These are phyloP conservation scores for Eulemur mongoz DNA, from an alignment of 2,797 vertebrate genomes.

Conservation along the genomic window DNA sequence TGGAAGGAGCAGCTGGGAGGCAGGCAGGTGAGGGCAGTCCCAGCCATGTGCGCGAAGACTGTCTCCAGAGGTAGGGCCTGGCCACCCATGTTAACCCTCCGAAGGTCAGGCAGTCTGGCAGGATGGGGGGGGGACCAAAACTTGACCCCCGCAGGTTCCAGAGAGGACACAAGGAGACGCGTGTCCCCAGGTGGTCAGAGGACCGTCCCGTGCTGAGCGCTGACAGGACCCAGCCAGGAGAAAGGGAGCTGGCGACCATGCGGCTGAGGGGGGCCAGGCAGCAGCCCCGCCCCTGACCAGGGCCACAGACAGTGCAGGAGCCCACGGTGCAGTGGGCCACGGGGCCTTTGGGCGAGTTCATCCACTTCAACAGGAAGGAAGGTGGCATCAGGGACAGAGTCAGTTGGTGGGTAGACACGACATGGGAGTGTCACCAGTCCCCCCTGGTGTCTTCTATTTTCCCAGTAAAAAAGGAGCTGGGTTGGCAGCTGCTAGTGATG, in stretches of 20 bases:
- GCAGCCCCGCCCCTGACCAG: neutral
- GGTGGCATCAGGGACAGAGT: neutral
- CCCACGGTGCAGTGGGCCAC: no score
- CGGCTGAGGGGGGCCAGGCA: fast-evolving
- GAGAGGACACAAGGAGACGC: neutral
- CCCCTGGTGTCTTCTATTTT: neutral
- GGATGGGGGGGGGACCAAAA: neutral
- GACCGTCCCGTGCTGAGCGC: neutral
- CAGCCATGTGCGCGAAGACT: no score
- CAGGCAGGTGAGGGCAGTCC: no score
- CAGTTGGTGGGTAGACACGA: no score
- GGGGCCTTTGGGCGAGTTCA: neutral
- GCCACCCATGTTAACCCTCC: fast-evolving
- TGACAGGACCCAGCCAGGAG: neutral
- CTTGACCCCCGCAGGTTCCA: neutral
- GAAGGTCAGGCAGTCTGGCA: neutral
- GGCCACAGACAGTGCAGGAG: neutral
- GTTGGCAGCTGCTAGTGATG: neutral
- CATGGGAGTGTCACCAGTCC: neutral
- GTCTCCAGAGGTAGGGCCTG: neutral
- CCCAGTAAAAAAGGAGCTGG: neutral
- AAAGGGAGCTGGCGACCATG: neutral
- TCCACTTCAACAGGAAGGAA: neutral
- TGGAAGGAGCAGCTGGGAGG: neutral
- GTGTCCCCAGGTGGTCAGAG: neutral